Evolutionary conservation across 2,113 vertebrate species (phyloP).

Genomic region (Crotalus horridus): DNA sequence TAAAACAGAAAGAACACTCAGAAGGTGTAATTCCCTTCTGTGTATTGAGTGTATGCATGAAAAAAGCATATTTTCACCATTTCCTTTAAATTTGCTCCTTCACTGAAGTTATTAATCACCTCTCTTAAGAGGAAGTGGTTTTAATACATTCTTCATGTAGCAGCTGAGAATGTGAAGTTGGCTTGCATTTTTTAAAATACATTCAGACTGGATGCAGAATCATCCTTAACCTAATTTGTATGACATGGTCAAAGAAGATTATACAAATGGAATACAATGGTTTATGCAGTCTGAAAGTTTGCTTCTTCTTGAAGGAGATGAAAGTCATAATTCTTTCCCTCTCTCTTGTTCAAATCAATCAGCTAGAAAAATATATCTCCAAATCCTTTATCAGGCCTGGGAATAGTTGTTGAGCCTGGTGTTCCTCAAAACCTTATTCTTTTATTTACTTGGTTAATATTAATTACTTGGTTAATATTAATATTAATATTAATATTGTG

Average conservation of each 20-base stretch:
- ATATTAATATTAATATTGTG: not conserved
- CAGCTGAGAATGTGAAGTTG: not conserved
- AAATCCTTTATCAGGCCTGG: not conserved
- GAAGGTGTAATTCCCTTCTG: not conserved
- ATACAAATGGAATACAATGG: not conserved
- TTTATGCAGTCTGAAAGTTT: not conserved
- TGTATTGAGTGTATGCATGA: not conserved
- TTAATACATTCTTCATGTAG: slow-evolving; percentile 6
- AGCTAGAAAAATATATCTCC: not conserved
- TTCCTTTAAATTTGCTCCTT: not conserved
- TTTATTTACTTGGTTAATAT: not conserved
- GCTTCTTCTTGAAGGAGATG: not conserved
- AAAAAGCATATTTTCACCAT: not conserved
- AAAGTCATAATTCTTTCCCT: not conserved
- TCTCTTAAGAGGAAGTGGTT: slow-evolving; percentile 5
- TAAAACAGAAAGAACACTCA: not conserved
- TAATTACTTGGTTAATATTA: not conserved
- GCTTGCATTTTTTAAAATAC: not conserved
- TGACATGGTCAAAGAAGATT: not conserved
- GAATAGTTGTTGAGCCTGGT: not conserved
- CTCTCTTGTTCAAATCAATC: not conserved
- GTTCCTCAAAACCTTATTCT: not conserved
- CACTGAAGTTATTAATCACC: slow-evolving; percentile 14
- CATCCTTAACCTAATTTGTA: not conserved
- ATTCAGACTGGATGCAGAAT: not conserved